phyloP scores from a whole-genome alignment of 1,140 invertebrate genomes.

The Epicauta chinensis region DNA sequence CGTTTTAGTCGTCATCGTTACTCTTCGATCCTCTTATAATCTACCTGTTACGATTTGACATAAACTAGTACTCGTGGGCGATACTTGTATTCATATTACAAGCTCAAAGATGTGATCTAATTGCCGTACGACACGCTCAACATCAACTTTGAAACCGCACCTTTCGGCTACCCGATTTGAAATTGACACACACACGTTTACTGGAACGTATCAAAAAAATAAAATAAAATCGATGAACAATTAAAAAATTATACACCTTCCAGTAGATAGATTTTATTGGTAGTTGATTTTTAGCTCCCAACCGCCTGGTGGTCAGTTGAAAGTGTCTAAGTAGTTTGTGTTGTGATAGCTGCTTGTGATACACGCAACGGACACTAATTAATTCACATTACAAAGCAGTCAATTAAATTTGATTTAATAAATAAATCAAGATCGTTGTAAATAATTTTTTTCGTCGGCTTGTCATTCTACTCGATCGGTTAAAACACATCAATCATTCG shows the following conservation, averaged over 20 bases:
- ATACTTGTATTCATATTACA: constrained; percentile 26
- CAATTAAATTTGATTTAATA: constrained; percentile 32
- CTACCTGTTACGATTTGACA: constrained; percentile 9
- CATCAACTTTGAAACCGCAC: constrained; percentile 20
- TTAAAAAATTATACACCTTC: too few relatives aligned
- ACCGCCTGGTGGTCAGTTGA: too few relatives aligned
- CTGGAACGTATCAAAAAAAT: too few relatives aligned
- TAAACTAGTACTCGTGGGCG: constrained; percentile 19
- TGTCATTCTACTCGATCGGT: constrained; percentile 9
- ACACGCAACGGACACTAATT: constrained; percentile 32
- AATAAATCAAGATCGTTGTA: constrained; percentile 26
- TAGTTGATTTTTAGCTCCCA: too few relatives aligned
- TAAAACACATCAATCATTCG: constrained; percentile 23
- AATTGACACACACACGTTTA: constrained; percentile 7
- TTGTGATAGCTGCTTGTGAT: too few relatives aligned
- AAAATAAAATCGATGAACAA: too few relatives aligned
- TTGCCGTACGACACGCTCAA: constrained; percentile 28
- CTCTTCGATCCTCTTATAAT: not conserved
- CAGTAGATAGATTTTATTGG: too few relatives aligned
- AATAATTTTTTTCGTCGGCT: too few relatives aligned
- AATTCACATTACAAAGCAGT: constrained; percentile 33
- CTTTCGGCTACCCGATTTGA: constrained; percentile 15
- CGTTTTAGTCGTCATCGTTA: too few relatives aligned
- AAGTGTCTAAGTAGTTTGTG: too few relatives aligned
- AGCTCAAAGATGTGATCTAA: constrained; percentile 26